Base-by-base conservation (phyloP, 2,797 vertebrate genomes). In the Percopsis omiscomaycus region DNA sequence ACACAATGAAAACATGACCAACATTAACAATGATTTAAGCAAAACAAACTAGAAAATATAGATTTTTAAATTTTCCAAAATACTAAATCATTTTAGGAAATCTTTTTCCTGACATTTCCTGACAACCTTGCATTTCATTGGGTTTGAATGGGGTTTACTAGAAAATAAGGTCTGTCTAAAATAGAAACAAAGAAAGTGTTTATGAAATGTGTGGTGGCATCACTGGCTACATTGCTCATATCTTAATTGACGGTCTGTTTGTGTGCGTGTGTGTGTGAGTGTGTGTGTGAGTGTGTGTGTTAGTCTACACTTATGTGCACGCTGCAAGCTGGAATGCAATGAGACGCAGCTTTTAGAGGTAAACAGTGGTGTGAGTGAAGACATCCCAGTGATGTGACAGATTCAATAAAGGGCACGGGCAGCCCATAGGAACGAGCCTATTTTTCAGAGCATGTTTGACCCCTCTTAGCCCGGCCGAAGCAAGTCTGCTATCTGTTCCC, bases 401-500 rank as follows among this genome's bases (percentile, higher is more conserved):
- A 55, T 28, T 32, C 5, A 16, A 56, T 75, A 58, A 48, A 13
- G 47, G 47, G 47, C n/a, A 48, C 47, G n/a, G 47, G 12, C 12
- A 15, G 10, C 52, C 27, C 28, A 44, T 32, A 12, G 65, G 71
- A 69, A 60, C 53, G 16, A 15, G 6, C 62, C 16, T n/a, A 15
- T 29, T 30, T 60, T 51, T 49, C 45, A 64, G 64, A 50, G 67
- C 57, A 59, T 22, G 68, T 51, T 52, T 49, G 52, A 54, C 52
- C 52, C 52, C 9, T 6, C 11, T 14, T 11, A 46, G 37, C 6
- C 10, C 13, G 42, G 37, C 32, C 59, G 42, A 30, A 14, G 11
- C 44, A 56, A 54, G 59, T 73, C 68, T 54, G 3, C 59, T 55
- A 47, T 74, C 54, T 77, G 59, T 73, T 79, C 66, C 68, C 55